phyloP scores from a whole-genome alignment of 2,888 invertebrate species.

The Dolichomitus sp. region DNA sequence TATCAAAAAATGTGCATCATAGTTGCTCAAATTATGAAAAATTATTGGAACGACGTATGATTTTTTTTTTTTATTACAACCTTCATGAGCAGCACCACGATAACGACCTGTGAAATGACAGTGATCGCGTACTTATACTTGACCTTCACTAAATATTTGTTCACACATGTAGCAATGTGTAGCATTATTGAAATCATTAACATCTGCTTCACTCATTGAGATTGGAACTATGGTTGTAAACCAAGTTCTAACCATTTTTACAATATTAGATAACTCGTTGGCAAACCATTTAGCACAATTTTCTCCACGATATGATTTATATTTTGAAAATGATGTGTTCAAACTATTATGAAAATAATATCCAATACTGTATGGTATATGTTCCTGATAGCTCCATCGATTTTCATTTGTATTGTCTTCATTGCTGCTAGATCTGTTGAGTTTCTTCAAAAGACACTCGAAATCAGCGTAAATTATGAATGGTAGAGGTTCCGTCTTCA shows the following conservation, averaged over 20 bases:
- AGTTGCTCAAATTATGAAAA: constrained; percentile 41
- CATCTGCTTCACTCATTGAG: too few relatives aligned
- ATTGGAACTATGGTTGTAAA: too few relatives aligned
- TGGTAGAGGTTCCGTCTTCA: constrained; percentile 4
- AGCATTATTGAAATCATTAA: background rate
- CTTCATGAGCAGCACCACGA: background rate
- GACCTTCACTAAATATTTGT: background rate
- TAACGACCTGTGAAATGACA: constrained; percentile 20
- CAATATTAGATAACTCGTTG: background rate
- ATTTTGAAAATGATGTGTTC: constrained; percentile 4
- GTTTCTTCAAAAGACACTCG: constrained; percentile 24
- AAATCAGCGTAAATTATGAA: constrained; percentile 30
- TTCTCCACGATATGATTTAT: constrained; percentile 29
- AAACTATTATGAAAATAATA: constrained; percentile 46
- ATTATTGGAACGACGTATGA: constrained; percentile 2
- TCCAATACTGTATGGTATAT: constrained; percentile 22
- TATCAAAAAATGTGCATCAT: constrained; percentile 75
- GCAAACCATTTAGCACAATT: constrained; percentile 39
- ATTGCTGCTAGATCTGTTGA: background rate
- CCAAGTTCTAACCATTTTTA: background rate
- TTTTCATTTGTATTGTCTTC: background rate
- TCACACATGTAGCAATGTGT: constrained; percentile 33
- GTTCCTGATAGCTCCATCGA: constrained; percentile 22
- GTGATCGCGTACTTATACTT: constrained; percentile 23
- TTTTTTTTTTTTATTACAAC: constrained; percentile 37